Evolutionary conservation across 2,888 invertebrate genomes (phyloP).

Genomic region (Oxytorus armatus): DNA sequence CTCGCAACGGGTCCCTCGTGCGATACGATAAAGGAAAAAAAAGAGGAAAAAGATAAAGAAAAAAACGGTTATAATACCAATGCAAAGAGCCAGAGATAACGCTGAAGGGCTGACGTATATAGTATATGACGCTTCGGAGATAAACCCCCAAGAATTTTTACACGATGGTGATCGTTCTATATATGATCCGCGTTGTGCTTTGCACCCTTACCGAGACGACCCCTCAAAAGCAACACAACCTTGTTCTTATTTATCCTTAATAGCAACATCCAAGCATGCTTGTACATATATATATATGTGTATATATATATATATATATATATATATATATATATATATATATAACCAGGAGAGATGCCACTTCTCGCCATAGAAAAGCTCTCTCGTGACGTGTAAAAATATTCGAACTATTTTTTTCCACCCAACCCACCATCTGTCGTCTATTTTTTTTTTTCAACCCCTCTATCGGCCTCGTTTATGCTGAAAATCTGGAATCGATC

Average conservation of each 20-base stretch:
- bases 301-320: slow-evolving; percentile 4
- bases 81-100: slow-evolving; percentile 23
- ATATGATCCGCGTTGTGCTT: slow-evolving; percentile 29
- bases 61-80: slow-evolving; percentile 14
- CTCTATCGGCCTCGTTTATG: slow-evolving; percentile 80
- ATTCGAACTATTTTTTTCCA: slow-evolving; percentile 57
- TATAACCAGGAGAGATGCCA: neutral
- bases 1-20: slow-evolving; percentile 26
- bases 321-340: neutral
- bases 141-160: slow-evolving; percentile 27
- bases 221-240: slow-evolving; percentile 42
- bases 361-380: slow-evolving; percentile 13
- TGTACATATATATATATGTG: neutral
- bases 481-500: slow-evolving; percentile 83
- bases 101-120: neutral
- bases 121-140: slow-evolving; percentile 32
- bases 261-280: neutral
- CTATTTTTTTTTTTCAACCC: slow-evolving; percentile 22
- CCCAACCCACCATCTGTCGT: neutral
- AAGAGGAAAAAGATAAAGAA: slow-evolving; percentile 64
- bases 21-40: slow-evolving; percentile 62
- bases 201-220: slow-evolving; percentile 15
- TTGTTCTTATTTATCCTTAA: slow-evolving; percentile 51
- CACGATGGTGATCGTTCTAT: slow-evolving; percentile 20
- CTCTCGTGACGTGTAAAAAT: slow-evolving; percentile 56